These are phyloP conservation scores for Mirounga angustirostris DNA, from an alignment of 2,113 vertebrate genomes.

Conservation along the genomic window DNA sequence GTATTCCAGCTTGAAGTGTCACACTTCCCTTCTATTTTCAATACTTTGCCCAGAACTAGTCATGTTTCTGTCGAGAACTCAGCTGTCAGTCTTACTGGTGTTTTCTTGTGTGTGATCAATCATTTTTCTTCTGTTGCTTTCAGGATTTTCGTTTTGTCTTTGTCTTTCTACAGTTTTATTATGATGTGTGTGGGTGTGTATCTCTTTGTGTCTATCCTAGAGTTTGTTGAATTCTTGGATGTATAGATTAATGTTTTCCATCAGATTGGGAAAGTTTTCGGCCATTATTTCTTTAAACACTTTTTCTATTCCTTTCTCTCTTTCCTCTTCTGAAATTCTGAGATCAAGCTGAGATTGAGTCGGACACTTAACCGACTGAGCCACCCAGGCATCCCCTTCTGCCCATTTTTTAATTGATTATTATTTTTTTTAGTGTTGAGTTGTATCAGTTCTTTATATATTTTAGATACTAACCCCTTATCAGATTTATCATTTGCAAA, in stretches of 20 bases:
- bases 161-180: background rate
- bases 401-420: background rate
- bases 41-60: background rate
- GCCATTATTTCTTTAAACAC: background rate
- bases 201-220: background rate
- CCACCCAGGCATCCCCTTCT: background rate
- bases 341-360: too few species aligned
- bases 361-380: too few species aligned
- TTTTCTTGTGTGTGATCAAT: background rate
- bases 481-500: too few species aligned
- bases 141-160: background rate
- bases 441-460: background rate
- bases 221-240: background rate
- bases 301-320: background rate
- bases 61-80: background rate
- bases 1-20: background rate
- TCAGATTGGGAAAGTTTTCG: background rate
- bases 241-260: background rate
- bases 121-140: constrained; percentile 1
- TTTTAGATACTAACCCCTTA: too few species aligned
- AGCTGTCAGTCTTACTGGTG: background rate
- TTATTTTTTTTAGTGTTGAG: background rate
- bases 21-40: background rate
- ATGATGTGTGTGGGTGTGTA: background rate
- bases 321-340: background rate